phyloP scores from a whole-genome alignment of 2,113 vertebrate genomes.

The Fulica atra region DNA sequence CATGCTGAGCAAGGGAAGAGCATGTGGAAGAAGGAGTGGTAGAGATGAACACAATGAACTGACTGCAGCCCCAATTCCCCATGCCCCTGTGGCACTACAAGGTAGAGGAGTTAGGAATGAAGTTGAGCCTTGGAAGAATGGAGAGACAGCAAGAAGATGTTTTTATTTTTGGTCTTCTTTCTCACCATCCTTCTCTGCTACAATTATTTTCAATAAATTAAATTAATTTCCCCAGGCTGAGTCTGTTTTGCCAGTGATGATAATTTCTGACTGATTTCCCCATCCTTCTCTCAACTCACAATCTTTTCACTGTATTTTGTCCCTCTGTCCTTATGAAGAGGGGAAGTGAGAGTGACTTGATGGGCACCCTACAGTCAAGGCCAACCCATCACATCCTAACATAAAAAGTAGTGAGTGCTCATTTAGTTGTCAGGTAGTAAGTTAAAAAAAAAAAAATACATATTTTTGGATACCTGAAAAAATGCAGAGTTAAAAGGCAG shows the following conservation, averaged over 20 bases:
- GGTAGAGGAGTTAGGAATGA: not conserved
- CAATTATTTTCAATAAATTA: too few relatives aligned
- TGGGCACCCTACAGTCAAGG: not conserved
- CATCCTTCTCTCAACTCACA: too few relatives aligned
- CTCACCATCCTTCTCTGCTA: too few relatives aligned
- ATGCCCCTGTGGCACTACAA: fast-evolving
- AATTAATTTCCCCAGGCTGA: too few relatives aligned
- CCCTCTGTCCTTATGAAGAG: too few relatives aligned
- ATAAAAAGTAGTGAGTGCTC: not conserved
- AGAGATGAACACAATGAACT: not conserved
- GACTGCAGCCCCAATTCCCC: not conserved
- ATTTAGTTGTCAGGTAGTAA: not conserved
- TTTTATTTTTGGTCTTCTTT: too few relatives aligned
- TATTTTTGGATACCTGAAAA: not conserved
- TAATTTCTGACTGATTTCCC: too few relatives aligned
- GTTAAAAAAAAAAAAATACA: not conserved
- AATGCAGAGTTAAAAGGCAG: not conserved
- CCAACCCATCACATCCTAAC: not conserved
- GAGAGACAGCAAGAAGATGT: fast-evolving
- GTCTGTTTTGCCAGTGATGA: too few relatives aligned
- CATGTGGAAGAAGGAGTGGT: not conserved
- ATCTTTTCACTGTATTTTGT: too few relatives aligned
- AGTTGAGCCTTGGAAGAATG: not conserved
- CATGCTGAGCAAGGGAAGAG: not conserved
- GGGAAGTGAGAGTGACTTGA: too few relatives aligned